Percentiles rank a stretch among this genome's conserved stretches.
phyloP scores from a whole-genome alignment of 1,140 invertebrate genomes.

The Chrysoperla carnea region DNA sequence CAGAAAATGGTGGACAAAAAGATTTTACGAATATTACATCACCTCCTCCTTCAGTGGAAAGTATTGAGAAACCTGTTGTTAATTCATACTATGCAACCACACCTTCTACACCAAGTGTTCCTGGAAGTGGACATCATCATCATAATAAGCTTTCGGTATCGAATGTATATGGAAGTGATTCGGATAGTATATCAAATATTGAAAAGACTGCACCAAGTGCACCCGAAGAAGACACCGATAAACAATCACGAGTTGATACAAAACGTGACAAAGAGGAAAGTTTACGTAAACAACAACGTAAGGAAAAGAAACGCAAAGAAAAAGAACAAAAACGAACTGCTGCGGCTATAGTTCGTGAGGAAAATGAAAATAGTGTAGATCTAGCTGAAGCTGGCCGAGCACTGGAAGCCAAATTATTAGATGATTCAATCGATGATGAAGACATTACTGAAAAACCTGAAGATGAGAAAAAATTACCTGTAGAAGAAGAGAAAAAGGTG shows the following conservation, averaged over 20 bases:
- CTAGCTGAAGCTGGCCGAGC: constrained; percentile 60
- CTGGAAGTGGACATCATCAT: constrained; percentile 2
- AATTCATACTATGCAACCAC: not conserved
- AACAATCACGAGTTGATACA: too few relatives aligned
- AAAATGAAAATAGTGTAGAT: constrained; percentile 60
- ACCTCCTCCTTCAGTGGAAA: not conserved
- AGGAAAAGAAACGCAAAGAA: constrained; percentile 54
- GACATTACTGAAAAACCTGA: constrained; percentile 19
- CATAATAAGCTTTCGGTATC: constrained; percentile 16
- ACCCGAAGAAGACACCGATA: too few relatives aligned
- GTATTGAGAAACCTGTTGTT: constrained; percentile 1
- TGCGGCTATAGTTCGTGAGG: constrained; percentile 14
- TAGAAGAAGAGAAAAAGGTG: not conserved
- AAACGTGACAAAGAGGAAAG: too few relatives aligned
- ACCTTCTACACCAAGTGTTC: too few relatives aligned
- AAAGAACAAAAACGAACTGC: constrained; percentile 20
- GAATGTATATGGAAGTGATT: constrained; percentile 20
- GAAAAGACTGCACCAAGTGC: too few relatives aligned
- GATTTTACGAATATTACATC: not conserved
- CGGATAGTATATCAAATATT: constrained; percentile 13
- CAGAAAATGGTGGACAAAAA: constrained; percentile 6
- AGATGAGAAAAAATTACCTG: constrained; percentile 10
- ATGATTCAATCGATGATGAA: constrained; percentile 41
- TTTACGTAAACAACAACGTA: constrained; percentile 19
- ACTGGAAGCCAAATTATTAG: constrained; percentile 58